These are phyloP conservation scores for Dasyornis broadbenti DNA, from an alignment of 2,113 vertebrate genomes.

Conservation along the genomic window DNA sequence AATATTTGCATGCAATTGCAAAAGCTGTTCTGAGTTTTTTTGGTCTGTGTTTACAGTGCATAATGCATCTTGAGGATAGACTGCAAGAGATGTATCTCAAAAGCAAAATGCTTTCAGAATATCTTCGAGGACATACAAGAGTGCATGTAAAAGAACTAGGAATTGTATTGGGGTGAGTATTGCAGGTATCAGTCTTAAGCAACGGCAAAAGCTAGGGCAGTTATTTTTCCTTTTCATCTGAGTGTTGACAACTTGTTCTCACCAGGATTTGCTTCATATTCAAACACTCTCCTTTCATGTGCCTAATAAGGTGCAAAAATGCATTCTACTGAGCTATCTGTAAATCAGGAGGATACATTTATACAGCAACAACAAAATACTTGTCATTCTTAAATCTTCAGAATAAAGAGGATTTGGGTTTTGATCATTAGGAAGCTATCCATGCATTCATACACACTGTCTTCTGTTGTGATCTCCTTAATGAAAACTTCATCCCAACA, in stretches of 20 bases:
- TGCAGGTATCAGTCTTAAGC: background rate
- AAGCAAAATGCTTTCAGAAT: constrained; percentile 88
- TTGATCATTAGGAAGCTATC: background rate
- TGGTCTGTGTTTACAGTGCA: constrained; percentile 66
- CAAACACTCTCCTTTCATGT: background rate
- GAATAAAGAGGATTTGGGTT: background rate
- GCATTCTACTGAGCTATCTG: background rate
- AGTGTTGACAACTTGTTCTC: background rate
- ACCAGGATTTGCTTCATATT: background rate
- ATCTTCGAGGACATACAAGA: constrained; percentile 83
- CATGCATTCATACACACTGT: rapidly evolving
- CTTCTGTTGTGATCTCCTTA: background rate
- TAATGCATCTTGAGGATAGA: constrained; percentile 88
- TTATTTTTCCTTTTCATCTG: background rate
- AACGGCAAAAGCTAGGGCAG: background rate
- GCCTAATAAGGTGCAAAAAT: background rate
- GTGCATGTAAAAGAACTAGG: constrained; percentile 85
- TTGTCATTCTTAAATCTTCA: background rate
- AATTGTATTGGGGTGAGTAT: constrained; percentile 81
- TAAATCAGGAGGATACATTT: background rate
- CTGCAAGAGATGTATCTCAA: constrained; percentile 88
- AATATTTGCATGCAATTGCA: background rate
- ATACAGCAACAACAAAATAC: background rate
- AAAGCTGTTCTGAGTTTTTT: background rate
- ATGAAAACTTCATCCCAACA: background rate